Base-by-base conservation (phyloP, 2,888 invertebrate species). In the Drosophila merina region DNA sequence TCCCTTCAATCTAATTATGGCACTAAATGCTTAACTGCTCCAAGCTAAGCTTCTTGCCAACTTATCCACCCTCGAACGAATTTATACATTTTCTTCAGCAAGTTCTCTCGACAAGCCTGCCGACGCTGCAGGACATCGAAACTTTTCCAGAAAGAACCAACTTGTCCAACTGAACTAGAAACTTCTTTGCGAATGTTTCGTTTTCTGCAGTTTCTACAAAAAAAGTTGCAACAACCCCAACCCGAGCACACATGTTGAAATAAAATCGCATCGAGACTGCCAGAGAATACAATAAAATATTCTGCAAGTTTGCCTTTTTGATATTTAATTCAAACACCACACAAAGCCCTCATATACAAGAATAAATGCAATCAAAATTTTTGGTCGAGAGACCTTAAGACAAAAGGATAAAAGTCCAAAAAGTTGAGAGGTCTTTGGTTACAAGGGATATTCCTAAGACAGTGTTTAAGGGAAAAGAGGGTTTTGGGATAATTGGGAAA, bases 171-270 rank as follows among this genome's bases (percentile, higher is more conserved):
- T 73, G 44, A 48, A 51, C 68, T 56, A 31, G 48, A 60, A 57
- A 58, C 38, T 66, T 66, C 40, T 44, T 47, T 52, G 74, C 50
- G 59, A 60, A 58, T 74, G 77, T 77, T 66, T 57, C 69, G 58
- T 56, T 71, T 59, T 71, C 47, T 60, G 71, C 60, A 60, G 58
- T 60, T 36, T 69, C 25, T 38, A 3, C 42, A 44, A 49, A 9
- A 26, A 49, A 66, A 67, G 26, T 63, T 47, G 28, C 47, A 20
- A 30, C 12, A 28, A 40, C 36, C 62, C 36, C 12, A 30, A 42
- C 28, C 62, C 44, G 30, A 9, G 20, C 55, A 50, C 49, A 12
- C 49, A 48, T 54, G 45, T 42, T 42, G 12, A 52, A 42, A 58
- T 57, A 38, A 40, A 59, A 60, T 64, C 52, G 47, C 44, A 57